These are phyloP conservation scores for Acanthis flammea DNA, from an alignment of 2,797 vertebrate species.

Conservation along the genomic window DNA sequence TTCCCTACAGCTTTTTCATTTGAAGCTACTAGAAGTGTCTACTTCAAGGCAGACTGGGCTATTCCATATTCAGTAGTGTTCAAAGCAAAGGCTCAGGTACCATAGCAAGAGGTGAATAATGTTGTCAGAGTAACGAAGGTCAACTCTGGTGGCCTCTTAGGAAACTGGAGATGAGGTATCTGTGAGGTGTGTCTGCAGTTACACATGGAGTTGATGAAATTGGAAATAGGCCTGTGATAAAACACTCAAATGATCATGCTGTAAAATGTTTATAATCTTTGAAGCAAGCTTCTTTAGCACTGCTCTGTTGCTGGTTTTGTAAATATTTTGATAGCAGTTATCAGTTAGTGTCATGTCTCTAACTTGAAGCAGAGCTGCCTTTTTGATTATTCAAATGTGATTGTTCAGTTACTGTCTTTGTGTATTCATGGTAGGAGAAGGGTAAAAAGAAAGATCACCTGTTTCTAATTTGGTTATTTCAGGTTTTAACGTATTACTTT, in stretches of 20 bases:
- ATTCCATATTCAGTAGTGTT: conserved; percentile 2
- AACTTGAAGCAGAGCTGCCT: neutral
- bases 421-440: neutral
- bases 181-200: neutral
- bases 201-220: neutral
- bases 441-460: neutral
- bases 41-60: conserved; percentile 2
- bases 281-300: neutral
- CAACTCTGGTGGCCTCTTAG: neutral
- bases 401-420: neutral
- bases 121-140: neutral
- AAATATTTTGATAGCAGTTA: neutral
- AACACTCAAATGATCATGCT: neutral
- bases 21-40: conserved; percentile 6
- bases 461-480: conserved; percentile 9
- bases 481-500: neutral
- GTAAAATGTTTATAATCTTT: neutral
- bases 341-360: neutral
- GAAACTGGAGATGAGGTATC: neutral
- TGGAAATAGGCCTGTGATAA: neutral
- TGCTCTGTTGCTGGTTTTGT: neutral
- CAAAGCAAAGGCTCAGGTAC: neutral
- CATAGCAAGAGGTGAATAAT: neutral
- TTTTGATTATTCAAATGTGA: neutral
- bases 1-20: neutral